A percentile compares a stretch with the other conserved stretches of the same genome.
Conservation (phyloP, 2,113 vertebrate species). For the Austrofundulus limnaeus region DNA sequence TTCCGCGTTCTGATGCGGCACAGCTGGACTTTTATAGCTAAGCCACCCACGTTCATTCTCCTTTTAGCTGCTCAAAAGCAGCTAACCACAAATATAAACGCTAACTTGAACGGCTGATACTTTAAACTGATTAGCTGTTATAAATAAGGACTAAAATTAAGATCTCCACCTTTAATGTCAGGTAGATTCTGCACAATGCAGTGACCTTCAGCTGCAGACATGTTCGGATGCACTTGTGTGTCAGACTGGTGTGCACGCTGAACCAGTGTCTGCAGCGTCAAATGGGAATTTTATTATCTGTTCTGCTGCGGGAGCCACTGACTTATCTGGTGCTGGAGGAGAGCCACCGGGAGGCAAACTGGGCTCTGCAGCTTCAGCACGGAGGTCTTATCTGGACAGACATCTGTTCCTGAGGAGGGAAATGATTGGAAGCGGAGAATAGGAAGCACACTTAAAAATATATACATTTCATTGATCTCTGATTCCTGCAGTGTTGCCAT, state of each 20-base stretch:
- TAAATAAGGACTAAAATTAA: slow-evolving; percentile 1
- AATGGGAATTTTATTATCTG: slow-evolving; percentile 67
- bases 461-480: neutral
- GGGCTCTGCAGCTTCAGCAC: slow-evolving; percentile 44
- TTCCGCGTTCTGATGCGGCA: slow-evolving; percentile 31
- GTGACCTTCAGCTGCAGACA: slow-evolving; percentile 47
- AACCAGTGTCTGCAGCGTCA: slow-evolving; percentile 39
- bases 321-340: slow-evolving; percentile 56
- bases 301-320: slow-evolving; percentile 47
- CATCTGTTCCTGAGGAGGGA: slow-evolving; percentile 46
- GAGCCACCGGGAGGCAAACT: slow-evolving; percentile 41
- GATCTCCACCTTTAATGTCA: slow-evolving; percentile 28
- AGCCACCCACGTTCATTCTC: slow-evolving; percentile 6
- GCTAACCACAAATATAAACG: neutral
- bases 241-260: slow-evolving; percentile 33
- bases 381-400: slow-evolving; percentile 47
- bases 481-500: neutral
- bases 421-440: slow-evolving; percentile 12
- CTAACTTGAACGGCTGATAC: neutral
- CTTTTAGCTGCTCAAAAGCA: neutral
- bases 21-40: slow-evolving; percentile 28
- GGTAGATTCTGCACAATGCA: slow-evolving; percentile 25
- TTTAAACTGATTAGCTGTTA: neutral
- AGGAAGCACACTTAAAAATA: slow-evolving; percentile 9
- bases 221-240: slow-evolving; percentile 48